These are phyloP conservation scores for Dasyprocta punctata DNA, from an alignment of 2,113 vertebrate species.

Conservation along the genomic window DNA sequence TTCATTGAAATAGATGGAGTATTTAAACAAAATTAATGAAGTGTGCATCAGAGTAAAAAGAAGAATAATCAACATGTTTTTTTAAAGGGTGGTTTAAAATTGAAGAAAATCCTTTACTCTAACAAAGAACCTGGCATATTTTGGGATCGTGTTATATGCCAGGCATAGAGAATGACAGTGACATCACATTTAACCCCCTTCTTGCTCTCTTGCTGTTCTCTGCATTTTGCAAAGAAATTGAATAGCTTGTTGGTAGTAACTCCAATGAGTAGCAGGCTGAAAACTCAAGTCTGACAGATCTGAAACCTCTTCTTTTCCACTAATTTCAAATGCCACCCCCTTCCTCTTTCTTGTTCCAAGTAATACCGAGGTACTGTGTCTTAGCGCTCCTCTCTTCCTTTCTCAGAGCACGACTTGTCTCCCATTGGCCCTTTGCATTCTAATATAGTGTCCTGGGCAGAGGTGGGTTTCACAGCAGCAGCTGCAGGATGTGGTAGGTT, in stretches of 20 bases:
- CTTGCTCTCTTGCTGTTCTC: neutral
- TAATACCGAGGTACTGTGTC: neutral
- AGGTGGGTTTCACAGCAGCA: rapidly evolving
- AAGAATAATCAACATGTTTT: constrained; percentile 25
- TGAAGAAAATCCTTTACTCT: neutral
- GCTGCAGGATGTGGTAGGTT: neutral
- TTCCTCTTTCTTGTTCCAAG: neutral
- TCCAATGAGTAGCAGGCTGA: neutral
- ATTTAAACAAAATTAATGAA: constrained; percentile 55
- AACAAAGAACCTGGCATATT: neutral
- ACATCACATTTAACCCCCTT: neutral
- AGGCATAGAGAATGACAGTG: neutral
- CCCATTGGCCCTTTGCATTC: rapidly evolving
- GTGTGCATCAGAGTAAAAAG: neutral
- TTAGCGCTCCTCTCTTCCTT: neutral
- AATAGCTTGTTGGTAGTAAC: neutral
- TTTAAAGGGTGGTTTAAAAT: constrained; percentile 41
- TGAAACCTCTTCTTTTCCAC: neutral
- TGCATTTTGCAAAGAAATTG: neutral
- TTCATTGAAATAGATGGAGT: constrained; percentile 21
- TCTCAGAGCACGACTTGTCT: neutral
- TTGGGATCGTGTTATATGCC: neutral
- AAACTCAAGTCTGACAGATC: neutral
- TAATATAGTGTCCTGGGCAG: rapidly evolving
- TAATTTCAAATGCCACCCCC: neutral